phyloP scores from a whole-genome alignment of 30 jellyfish, hydroid and myxozoan species.

The Aurelia aurita complex sp. Pacific region DNA sequence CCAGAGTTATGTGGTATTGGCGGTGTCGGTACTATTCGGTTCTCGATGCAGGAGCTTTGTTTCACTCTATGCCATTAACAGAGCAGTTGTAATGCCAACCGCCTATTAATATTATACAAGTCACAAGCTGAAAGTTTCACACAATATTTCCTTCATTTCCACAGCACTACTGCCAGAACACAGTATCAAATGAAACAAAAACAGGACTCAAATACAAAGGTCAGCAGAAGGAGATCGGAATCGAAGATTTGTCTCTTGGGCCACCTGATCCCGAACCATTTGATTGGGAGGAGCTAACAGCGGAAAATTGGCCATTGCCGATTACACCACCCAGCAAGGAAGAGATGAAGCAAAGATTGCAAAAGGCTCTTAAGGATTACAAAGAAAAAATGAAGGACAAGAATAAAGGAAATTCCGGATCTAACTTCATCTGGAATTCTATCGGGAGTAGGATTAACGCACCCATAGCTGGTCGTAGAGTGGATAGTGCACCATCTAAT shows the following conservation, averaged over 20 bases:
- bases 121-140: not conserved
- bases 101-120: too few species aligned
- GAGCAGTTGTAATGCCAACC: too few species aligned
- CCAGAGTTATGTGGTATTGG: too few species aligned
- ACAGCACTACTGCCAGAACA: slow-evolving; percentile 37
- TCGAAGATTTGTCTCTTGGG: slow-evolving; percentile 30
- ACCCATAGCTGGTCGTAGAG: too few species aligned
- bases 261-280: slow-evolving; percentile 42
- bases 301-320: slow-evolving; percentile 56
- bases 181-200: slow-evolving; percentile 23
- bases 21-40: too few species aligned
- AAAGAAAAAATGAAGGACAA: slow-evolving; percentile 1
- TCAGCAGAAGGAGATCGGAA: slow-evolving; percentile 12
- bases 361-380: slow-evolving; percentile 4
- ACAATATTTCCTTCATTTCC: not conserved
- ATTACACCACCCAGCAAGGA: slow-evolving; percentile 59
- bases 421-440: not conserved
- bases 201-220: slow-evolving; percentile 7
- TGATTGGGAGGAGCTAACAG: slow-evolving; percentile 50
- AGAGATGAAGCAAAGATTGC: slow-evolving; percentile 26
- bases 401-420: slow-evolving; percentile 5
- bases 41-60: too few species aligned
- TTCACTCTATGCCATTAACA: too few species aligned
- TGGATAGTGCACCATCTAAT: not conserved
- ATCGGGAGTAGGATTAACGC: too few species aligned